A percentile compares a stretch with the other conserved stretches of the same genome.
Conservation (phyloP, 92 coral and sea anemone genomes). For the Metridium senile region DNA sequence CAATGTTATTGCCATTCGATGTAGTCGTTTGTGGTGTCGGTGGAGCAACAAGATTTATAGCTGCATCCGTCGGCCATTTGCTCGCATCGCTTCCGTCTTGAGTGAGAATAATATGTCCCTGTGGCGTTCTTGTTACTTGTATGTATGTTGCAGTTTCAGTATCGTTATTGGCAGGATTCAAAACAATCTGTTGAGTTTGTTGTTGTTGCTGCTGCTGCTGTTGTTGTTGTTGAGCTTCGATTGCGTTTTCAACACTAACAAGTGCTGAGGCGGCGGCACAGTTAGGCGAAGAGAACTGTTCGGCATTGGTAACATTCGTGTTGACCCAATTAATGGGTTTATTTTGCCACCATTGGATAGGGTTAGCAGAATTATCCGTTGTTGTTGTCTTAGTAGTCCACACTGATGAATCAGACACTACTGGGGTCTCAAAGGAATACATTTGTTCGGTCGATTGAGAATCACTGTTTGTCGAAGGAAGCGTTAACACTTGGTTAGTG, state of each 20-base stretch:
- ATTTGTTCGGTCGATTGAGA: constrained; percentile 44
- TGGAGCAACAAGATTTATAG: constrained; percentile 63
- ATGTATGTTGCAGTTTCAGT: constrained; percentile 71
- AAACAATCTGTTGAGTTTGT: constrained; percentile 49
- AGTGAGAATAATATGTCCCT: constrained; percentile 83
- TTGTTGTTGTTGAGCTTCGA: constrained; percentile 51
- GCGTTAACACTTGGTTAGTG: constrained; percentile 40
- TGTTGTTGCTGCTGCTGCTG: constrained; percentile 50
- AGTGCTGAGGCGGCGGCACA: constrained; percentile 27
- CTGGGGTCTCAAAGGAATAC: constrained; percentile 53
- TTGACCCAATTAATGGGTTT: constrained; percentile 73
- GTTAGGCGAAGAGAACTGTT: constrained; percentile 52
- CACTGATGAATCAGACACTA: constrained; percentile 61
- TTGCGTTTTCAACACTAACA: constrained; percentile 55
- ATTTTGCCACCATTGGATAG: constrained; percentile 88
- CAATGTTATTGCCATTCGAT: constrained; percentile 26
- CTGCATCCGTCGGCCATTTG: constrained; percentile 75
- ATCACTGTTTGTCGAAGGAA: constrained; percentile 28
- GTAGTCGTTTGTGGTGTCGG: constrained; percentile 25
- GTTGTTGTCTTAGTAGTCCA: constrained; percentile 82
- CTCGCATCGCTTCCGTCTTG: constrained; percentile 77
- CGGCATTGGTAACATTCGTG: constrained; percentile 48
- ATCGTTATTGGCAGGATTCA: constrained; percentile 42
- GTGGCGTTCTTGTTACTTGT: constrained; percentile 84
- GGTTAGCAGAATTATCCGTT: constrained; percentile 44